phyloP scores from a whole-genome alignment of 2,888 invertebrate genomes.

The Agonopterix heracliana region DNA sequence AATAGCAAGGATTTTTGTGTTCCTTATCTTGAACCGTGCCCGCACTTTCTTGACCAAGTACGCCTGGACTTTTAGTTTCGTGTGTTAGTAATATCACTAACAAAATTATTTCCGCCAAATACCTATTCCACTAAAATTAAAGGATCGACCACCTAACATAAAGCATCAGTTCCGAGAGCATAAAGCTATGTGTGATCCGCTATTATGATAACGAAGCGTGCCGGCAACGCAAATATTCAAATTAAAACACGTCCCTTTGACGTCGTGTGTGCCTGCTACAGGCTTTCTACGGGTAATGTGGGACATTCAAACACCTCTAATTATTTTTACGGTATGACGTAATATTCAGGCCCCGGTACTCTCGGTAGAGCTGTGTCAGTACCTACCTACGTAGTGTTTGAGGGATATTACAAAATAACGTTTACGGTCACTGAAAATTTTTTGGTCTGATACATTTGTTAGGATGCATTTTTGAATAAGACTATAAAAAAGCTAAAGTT shows the following conservation, averaged over 20 bases:
- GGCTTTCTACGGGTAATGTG: constrained; percentile 21
- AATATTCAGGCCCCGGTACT: neutral
- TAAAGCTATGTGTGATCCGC: constrained; percentile 22
- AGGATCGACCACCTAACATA: neutral
- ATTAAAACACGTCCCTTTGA: constrained; percentile 51
- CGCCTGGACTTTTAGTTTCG: too few species aligned
- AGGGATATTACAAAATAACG: too few species aligned
- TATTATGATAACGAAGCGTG: constrained; percentile 48
- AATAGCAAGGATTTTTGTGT: too few species aligned
- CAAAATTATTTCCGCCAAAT: too few species aligned
- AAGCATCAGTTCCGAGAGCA: neutral
- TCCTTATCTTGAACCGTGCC: too few species aligned
- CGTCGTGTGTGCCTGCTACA: constrained; percentile 14
- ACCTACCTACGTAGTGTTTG: too few species aligned
- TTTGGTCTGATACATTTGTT: too few species aligned
- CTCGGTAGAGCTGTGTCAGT: neutral
- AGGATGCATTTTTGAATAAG: too few species aligned
- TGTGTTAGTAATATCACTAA: too few species aligned
- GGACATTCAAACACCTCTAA: constrained; percentile 8
- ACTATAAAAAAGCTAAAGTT: too few species aligned
- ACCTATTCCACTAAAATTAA: neutral
- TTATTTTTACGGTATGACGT: constrained; percentile 1
- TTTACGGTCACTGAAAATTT: too few species aligned
- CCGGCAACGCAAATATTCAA: constrained; percentile 44
- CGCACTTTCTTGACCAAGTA: too few species aligned